Evolutionary conservation across 1,140 invertebrate genomes (phyloP).

Genomic region (Neomicropteryx cornuta): DNA sequence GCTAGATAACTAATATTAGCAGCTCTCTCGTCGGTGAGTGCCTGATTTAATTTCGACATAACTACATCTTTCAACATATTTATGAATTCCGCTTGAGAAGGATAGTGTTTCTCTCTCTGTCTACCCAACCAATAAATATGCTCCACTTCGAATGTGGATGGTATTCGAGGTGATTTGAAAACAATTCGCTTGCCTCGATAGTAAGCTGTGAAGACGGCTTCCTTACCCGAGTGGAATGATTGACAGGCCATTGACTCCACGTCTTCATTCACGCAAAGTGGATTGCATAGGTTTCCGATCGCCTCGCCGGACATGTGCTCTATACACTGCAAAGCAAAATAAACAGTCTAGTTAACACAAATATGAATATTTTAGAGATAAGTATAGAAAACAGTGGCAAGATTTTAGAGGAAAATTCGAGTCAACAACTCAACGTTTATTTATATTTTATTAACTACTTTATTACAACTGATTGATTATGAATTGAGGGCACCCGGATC

Average conservation of each 20-base stretch:
- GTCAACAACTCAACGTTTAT: too few species aligned
- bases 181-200: constrained; percentile 40
- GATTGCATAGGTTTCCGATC: constrained; percentile 44
- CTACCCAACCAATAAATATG: constrained; percentile 37
- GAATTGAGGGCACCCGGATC: too few species aligned
- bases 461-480: too few species aligned
- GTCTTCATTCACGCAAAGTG: constrained; percentile 39
- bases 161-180: constrained; percentile 39
- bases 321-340: constrained; percentile 38
- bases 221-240: constrained; percentile 42
- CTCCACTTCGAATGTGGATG: constrained; percentile 20
- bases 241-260: constrained; percentile 44
- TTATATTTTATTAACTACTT: too few species aligned
- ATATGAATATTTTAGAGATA: constrained; percentile 1
- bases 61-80: constrained; percentile 39
- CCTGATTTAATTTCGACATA: constrained; percentile 40
- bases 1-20: constrained; percentile 27
- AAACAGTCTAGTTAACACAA: too few species aligned
- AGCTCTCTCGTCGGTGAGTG: constrained; percentile 31
- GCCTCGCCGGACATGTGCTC: constrained; percentile 36
- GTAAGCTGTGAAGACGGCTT: constrained; percentile 43
- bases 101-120: constrained; percentile 35
- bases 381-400: background rate
- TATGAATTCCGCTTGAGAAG: constrained; percentile 40
- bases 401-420: too few species aligned